phyloP scores from a whole-genome alignment of 2,797 vertebrate genomes.

The Sebastes taczanowskii region DNA sequence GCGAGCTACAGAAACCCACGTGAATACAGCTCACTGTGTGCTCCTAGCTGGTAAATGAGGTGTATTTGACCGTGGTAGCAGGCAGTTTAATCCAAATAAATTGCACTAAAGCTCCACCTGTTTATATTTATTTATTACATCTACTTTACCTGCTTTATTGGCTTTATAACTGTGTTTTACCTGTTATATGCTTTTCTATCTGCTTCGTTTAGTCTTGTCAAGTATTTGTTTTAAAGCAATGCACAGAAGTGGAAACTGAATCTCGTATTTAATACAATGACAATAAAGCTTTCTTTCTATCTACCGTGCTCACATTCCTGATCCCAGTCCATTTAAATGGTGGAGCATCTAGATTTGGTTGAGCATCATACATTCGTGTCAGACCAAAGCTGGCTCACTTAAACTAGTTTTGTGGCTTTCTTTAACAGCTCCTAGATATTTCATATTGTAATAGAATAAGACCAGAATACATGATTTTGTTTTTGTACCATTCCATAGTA shows the following conservation, averaged over 20 bases:
- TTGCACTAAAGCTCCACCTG: not conserved
- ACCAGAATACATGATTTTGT: not conserved
- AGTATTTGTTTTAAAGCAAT: too few relatives aligned
- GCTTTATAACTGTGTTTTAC: too few relatives aligned
- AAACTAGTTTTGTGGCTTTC: not conserved
- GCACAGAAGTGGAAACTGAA: too few relatives aligned
- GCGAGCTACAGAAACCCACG: not conserved
- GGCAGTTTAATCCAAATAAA: fast-evolving
- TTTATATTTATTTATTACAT: too few relatives aligned
- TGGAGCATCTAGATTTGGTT: not conserved
- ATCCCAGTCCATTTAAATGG: not conserved
- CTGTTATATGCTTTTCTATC: too few relatives aligned
- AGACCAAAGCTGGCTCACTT: not conserved
- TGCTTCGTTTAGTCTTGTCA: too few relatives aligned
- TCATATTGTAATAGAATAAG: not conserved
- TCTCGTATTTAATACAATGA: too few relatives aligned
- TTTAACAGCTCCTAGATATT: fast-evolving
- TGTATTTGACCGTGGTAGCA: fast-evolving
- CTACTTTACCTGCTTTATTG: too few relatives aligned
- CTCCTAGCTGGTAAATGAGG: fast-evolving
- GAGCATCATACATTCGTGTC: not conserved
- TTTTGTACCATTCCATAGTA: too few relatives aligned
- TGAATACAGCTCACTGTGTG: not conserved
- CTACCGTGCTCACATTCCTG: not conserved
- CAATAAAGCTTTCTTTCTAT: too few relatives aligned